Base-by-base conservation (phyloP, 2,797 vertebrate species). In the Emydoidea blandingii region DNA sequence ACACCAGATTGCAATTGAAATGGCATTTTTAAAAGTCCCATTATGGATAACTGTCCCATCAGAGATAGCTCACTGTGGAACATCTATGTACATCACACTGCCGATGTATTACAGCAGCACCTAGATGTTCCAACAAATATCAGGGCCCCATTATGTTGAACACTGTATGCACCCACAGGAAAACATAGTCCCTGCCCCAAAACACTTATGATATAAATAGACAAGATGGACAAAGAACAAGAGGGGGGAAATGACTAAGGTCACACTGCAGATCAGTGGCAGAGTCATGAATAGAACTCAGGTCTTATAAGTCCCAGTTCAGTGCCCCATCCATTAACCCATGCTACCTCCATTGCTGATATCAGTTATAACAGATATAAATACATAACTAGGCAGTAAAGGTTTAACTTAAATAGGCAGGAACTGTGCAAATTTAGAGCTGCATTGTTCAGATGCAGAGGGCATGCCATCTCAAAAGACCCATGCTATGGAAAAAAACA, bases 1-100 rank as follows among this genome's bases (percentile, higher is more conserved):
- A 76, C 68, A 89, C 88, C 11, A 14, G 37, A 86, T 81, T 21
- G 76, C 27, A 85, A 72, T 4, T 57, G 57, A 53, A 93, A 81
- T 8, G 8, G n/a, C 16, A 84, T 86, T 47, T 95, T 94, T 59
- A 82, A 54, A 87, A 52, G 82, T 14, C 6, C 87, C 5, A 31
- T 92, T 82, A 86, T 0, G 1, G 18, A 23, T 57, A 79, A 1
- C 25, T 76, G 23, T 54, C 54, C 54, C 79, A 83, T 92, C 59
- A 87, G 85, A 88, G n/a, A 4, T 2, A 25, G 86, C 53, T 85
- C 23, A 21, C 37, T 12, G 68, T 89, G 81, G 12, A 59, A 74
- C 5, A 7, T 78, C 54, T 94, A 29, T 37, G 72, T 1, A 18
- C 29, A 72, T 87, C 12, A n/a, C 31, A 41, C 3, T 79, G 82